Evolutionary conservation across 2,888 invertebrate genomes (phyloP), one percentile per base, ranked within the genome.

Genomic region (Eledona agricola): DNA sequence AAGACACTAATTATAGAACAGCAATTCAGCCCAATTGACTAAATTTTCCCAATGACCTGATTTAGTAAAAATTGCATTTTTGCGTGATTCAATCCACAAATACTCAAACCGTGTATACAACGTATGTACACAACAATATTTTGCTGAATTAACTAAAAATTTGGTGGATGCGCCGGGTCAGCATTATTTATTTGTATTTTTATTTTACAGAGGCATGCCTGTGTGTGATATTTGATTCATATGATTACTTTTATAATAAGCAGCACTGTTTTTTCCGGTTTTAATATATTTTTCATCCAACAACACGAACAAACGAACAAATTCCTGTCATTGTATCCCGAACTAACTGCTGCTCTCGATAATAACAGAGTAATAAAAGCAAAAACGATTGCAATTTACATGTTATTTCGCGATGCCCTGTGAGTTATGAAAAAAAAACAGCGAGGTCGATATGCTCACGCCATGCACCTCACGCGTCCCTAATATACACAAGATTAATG

Each of bases 401-500:
- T 31, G 31, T 42, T 42, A 22, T 42, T 29, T 20, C 11, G 40
- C 19, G 40, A 40, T 40, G 19, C 13, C 23, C 10, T 9, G 37
- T 9, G 25, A 37, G 37, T 19, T 17, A 22, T 20, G 29, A 42
- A 20, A 29, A 42, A 13, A 20, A 5, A 13, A 22, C 2, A 31
- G 29, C 22, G 42, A 42, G 42, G 42, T 42, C 42, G 22, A 42
- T 29, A 42, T 20, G 29, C 42, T 29, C 42, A 42, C 31, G 42
- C 42, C 13, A 42, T 38, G 16, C 28, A 16, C 10, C 26, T 42
- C 42, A 42, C 42, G 42, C 29, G 42, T 23, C 13, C 7, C 12
- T 28, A 40, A 40, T 42, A 40, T 26, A 42, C 29, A 42, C 16
- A 42, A 42, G 42, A 42, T 42, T 42, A 42, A 42, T 42, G 31